Evolutionary conservation across 2,797 vertebrate genomes (phyloP).

Genomic region (Natrix natrix): DNA sequence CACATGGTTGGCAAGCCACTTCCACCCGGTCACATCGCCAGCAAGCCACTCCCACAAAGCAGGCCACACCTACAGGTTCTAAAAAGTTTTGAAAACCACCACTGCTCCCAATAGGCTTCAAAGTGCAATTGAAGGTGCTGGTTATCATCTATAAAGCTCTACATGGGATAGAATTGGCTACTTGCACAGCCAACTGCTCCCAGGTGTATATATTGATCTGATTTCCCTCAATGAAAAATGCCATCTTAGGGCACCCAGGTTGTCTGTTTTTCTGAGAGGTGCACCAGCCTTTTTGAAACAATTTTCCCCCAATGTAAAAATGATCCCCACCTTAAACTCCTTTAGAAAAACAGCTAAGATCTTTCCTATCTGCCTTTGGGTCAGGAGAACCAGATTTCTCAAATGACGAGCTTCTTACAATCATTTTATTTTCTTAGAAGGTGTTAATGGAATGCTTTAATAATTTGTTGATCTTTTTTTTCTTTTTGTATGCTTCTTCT

Average conservation of each 20-base stretch:
- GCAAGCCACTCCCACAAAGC: too few species aligned
- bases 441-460: background rate
- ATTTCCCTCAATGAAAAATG: background rate
- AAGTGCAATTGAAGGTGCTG: background rate
- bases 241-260: background rate
- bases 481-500: too few species aligned
- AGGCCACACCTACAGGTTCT: too few species aligned
- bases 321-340: background rate
- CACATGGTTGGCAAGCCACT: too few species aligned
- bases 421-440: background rate
- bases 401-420: background rate
- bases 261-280: background rate
- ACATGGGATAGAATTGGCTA: background rate
- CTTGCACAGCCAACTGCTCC: background rate
- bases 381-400: background rate
- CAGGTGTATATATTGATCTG: background rate
- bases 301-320: background rate
- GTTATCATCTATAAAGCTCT: background rate
- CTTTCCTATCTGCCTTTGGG: background rate
- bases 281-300: background rate
- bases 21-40: too few species aligned
- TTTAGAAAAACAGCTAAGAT: background rate
- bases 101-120: background rate
- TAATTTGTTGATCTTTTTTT: background rate
- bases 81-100: too few species aligned